phyloP scores from a whole-genome alignment of 2,888 invertebrate genomes.

The Caenorhabditis afra region DNA sequence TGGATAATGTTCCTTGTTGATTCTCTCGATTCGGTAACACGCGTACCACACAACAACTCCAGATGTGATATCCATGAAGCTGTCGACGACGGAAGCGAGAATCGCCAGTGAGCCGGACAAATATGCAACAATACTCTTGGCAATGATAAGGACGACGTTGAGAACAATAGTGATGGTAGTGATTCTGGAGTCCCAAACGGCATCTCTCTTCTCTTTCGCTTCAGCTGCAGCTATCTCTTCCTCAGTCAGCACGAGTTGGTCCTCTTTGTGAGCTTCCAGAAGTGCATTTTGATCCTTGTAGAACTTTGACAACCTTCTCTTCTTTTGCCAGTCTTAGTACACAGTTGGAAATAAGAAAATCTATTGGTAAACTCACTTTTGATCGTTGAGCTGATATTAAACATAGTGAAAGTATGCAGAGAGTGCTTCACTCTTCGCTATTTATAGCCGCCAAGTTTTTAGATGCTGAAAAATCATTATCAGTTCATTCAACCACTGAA shows the following conservation, averaged over 20 bases:
- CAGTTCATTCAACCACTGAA: not conserved
- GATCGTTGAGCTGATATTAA: slow-evolving; percentile 16
- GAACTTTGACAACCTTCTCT: slow-evolving; percentile 41
- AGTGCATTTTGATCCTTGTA: slow-evolving; percentile 57
- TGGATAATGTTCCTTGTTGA: slow-evolving; percentile 81
- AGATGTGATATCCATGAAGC: slow-evolving; percentile 81
- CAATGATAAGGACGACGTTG: slow-evolving; percentile 66
- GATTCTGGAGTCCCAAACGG: slow-evolving; percentile 66
- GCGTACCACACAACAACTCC: slow-evolving; percentile 81
- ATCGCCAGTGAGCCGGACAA: slow-evolving; percentile 82
- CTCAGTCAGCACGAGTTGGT: slow-evolving; percentile 40
- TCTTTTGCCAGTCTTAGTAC: slow-evolving; percentile 52
- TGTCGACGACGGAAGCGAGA: slow-evolving; percentile 82
- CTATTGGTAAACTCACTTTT: slow-evolving; percentile 37
- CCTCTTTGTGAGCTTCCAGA: slow-evolving; percentile 50
- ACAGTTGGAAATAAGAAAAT: too few species aligned
- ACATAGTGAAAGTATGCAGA: slow-evolving; percentile 18
- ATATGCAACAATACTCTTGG: slow-evolving; percentile 79
- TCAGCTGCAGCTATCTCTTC: slow-evolving; percentile 13
- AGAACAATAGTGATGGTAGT: slow-evolving; percentile 65
- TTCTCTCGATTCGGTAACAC: slow-evolving; percentile 71
- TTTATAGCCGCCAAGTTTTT: slow-evolving; percentile 14
- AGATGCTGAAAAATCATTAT: not conserved
- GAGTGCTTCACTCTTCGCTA: not conserved
- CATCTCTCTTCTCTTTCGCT: slow-evolving; percentile 16